Base-by-base conservation (phyloP, 1,140 invertebrate genomes). In the Tetramorium simillimum region DNA sequence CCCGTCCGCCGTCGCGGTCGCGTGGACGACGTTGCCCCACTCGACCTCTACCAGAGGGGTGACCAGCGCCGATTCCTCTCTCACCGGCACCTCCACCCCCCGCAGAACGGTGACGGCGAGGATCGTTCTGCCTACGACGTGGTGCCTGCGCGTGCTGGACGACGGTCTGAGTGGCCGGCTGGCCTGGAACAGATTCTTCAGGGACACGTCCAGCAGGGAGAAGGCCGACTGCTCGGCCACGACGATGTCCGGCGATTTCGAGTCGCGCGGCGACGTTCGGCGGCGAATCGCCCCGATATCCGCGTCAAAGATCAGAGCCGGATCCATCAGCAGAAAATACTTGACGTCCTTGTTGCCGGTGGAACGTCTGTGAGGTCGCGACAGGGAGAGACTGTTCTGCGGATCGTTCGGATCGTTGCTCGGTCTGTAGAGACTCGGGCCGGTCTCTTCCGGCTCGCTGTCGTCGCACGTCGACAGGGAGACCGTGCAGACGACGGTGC, bases 351-450 rank as follows among this genome's bases (percentile, higher is more conserved):
- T 91, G 0, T 80, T 82, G 4, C 65, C 21, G n/a, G 69, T 28
- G 21, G 53, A 14, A 9, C 33, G 63, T 43, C 69, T 86, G 37
- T 46, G 88, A 58, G 90, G 88, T 37, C 82, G 91, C 1, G 84
- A 12, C 1, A 92, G 49, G 12, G 90, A 92, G 6, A 92, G 53
- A 53, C 62, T 78, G 43, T 94, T 91, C 58, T 93, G 92, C 1
- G 94, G 94, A 89, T 95, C 94, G 49, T 95, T 95, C 3, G 95
- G 95, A 78, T 95, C 95, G 62, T 93, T 93, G 28, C 87, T 93
- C 3, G 88, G 73, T 78, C 81, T 91, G 56, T 90, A 93, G 21
- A 91, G 60, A 43, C 92, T 80, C 12, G 16, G 72, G 3, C 51
- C 10, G 24, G 14, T 75, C 16, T 82, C 49, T 33, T 93, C 88